Percentiles rank a stretch among this genome's conserved stretches.
phyloP scores from a whole-genome alignment of 2,888 invertebrate genomes.

The Anoplius nigerrimus region DNA sequence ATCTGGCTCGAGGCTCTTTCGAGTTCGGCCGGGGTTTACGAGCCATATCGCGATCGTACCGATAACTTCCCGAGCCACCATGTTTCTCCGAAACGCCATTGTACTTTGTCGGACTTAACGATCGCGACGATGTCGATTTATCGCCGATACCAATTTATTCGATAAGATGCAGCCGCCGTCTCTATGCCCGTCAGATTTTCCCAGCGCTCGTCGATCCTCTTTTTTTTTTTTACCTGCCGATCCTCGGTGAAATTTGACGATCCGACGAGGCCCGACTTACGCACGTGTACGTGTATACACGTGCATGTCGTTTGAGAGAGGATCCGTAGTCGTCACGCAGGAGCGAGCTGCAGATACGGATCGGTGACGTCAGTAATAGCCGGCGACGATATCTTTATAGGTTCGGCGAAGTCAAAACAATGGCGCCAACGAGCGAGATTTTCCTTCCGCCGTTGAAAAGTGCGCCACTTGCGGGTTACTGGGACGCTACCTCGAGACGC shows the following conservation, averaged over 20 bases:
- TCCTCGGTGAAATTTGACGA: too few relatives aligned
- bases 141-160: too few relatives aligned
- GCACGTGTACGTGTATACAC: too few relatives aligned
- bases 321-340: background rate
- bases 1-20: conserved; percentile 10
- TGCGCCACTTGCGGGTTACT: conserved; percentile 44
- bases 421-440: conserved; percentile 21
- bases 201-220: too few relatives aligned
- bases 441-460: conserved; percentile 30
- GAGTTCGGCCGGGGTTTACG: conserved; percentile 18
- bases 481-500: conserved; percentile 31
- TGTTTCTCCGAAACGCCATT: too few relatives aligned
- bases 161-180: too few relatives aligned
- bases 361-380: conserved; percentile 43
- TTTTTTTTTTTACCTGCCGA: too few relatives aligned
- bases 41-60: conserved; percentile 15
- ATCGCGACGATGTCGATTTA: too few relatives aligned
- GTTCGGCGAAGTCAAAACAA: conserved; percentile 50
- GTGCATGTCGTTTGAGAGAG: too few relatives aligned
- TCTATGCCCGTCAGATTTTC: too few relatives aligned
- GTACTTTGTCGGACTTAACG: too few relatives aligned
- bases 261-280: conserved; percentile 4
- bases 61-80: too few relatives aligned
- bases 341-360: conserved; percentile 37
- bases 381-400: conserved; percentile 45